Evolutionary conservation across 2,113 vertebrate species (phyloP), one percentile per base, ranked within the genome.

Genomic region (Tricholaema leucomelas): DNA sequence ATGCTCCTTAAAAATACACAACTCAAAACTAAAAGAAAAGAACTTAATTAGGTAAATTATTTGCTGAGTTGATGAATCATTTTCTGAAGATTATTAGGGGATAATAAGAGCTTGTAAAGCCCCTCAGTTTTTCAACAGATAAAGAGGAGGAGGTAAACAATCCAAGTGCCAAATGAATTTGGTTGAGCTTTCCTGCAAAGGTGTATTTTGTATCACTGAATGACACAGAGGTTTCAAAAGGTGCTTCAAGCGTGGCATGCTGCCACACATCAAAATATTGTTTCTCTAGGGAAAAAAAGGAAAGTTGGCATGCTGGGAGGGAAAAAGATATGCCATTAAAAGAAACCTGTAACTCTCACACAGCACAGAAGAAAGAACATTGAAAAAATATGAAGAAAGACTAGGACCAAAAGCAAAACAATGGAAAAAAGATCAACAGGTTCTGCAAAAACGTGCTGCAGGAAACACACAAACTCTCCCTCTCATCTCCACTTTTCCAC

Each of bases 21-120:
- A n/a, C n/a, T 77, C 78, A 89, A 92, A 91, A 82, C 60, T 82
- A 84, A 79, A 88, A 80, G 25, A 74, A 92, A 89, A 88, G 60
- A 91, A 91, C 46, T 24, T 80, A 89, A 94, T 93, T 93, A 87
- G 72, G 79, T 87, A 93, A 93, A 94, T 93, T 74, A 95, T 89
- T 94, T 96, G 64, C 69, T 92, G 92, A 89, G 64, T 96, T 80
- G 56, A 96, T 88, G 73, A 92, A 92, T 94, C 92, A 93, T 83
- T 81, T 91, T 94, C 42, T 64, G 11, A 92, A 92, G 64, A 85
- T 84, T 75, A 89, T 89, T 73, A 91, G 66, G 80, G 33, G 20
- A 65, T 46, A 28, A 30, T 42, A 74, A 90, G 46, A 87, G 66
- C 74, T 79, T 66, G 50, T 31, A 91, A 94, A 95, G 77, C 0